Percentiles rank a stretch among this genome's conserved stretches.
phyloP scores from a whole-genome alignment of 2,113 vertebrate species.

The Haliaeetus leucogaster region DNA sequence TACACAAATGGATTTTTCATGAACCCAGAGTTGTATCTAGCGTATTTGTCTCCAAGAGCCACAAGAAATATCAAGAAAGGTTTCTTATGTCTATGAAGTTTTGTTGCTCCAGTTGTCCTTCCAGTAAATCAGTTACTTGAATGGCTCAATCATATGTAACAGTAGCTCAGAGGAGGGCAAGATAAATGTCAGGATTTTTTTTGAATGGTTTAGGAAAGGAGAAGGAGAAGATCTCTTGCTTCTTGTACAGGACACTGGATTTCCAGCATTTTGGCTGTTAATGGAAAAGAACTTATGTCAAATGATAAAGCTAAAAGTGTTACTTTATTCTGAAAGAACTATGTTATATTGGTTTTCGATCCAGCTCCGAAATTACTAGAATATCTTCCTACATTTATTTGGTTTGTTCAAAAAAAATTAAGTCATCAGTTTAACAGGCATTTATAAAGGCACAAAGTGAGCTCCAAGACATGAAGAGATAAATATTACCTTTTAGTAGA shows the following conservation, averaged over 20 bases:
- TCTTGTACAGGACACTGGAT: neutral
- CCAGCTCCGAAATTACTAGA: neutral
- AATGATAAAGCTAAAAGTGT: neutral
- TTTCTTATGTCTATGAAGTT: neutral
- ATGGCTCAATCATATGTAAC: neutral
- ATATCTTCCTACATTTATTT: neutral
- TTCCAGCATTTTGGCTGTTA: neutral
- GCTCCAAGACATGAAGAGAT: neutral
- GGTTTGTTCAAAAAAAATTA: neutral
- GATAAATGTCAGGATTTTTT: neutral
- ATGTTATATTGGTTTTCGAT: neutral
- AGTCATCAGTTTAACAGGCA: neutral
- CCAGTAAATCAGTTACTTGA: neutral
- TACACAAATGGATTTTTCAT: neutral
- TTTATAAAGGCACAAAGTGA: neutral
- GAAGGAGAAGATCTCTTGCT: neutral
- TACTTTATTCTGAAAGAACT: neutral
- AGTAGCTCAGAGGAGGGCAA: neutral
- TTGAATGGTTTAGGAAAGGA: neutral
- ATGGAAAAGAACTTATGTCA: neutral
- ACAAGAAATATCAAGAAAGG: neutral
- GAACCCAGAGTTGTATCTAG: neutral
- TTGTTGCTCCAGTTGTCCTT: neutral
- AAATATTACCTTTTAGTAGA: neutral
- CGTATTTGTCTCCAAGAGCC: neutral